Conservation (phyloP, 2,888 invertebrate genomes). For the Meiosimyza platycephala region DNA sequence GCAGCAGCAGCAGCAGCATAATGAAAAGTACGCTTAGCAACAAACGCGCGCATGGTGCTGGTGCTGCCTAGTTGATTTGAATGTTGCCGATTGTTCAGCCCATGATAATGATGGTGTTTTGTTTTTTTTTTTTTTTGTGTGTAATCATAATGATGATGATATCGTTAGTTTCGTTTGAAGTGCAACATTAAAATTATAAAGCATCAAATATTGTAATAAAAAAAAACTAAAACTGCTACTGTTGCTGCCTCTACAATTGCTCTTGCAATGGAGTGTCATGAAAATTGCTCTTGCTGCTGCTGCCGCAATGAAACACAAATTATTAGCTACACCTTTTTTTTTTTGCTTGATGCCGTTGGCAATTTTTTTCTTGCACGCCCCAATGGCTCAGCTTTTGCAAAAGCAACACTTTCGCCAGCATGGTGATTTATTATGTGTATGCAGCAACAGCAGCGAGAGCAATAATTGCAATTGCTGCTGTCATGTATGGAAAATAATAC, state of each 20-base stretch:
- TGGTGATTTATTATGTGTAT: conserved; percentile 20
- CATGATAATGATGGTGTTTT: background rate
- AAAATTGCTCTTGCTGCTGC: conserved; percentile 2
- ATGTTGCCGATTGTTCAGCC: background rate
- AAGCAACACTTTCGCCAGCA: conserved; percentile 18
- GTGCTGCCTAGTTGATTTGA: background rate
- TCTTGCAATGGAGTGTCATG: conserved; percentile 1
- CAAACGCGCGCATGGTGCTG: background rate
- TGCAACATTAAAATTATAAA: too few relatives aligned
- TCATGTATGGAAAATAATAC: background rate
- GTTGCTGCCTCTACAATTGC: background rate
- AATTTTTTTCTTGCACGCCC: background rate
- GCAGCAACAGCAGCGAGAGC: background rate
- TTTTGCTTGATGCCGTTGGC: too few relatives aligned
- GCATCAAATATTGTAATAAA: conserved; percentile 1
- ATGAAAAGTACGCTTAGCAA: conserved; percentile 8
- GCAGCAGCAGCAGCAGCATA: too few relatives aligned
- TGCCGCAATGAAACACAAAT: background rate
- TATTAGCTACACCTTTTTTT: conserved; percentile 9
- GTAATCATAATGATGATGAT: too few relatives aligned
- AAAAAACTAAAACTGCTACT: background rate
- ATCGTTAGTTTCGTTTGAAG: too few relatives aligned
- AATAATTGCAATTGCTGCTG: conserved; percentile 4
- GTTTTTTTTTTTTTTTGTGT: too few relatives aligned
- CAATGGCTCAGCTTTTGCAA: background rate